Percentiles rank a stretch among this genome's conserved stretches.
phyloP scores from a whole-genome alignment of 2,888 invertebrate species.

The Nymphalis polychloros region DNA sequence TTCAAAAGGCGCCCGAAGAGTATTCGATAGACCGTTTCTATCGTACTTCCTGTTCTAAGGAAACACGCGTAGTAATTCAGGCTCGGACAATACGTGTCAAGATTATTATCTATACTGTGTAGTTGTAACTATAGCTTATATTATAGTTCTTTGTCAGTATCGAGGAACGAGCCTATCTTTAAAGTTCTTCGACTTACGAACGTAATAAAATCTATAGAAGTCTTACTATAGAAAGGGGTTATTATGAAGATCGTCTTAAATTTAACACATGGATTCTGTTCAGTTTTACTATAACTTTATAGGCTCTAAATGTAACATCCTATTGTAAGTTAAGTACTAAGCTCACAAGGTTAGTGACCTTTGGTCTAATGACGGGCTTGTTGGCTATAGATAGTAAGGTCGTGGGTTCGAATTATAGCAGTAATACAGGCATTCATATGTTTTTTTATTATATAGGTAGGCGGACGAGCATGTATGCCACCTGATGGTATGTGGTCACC shows the following conservation, averaged over 20 bases:
- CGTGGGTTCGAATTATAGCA: no score
- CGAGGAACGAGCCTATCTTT: constrained; percentile 38
- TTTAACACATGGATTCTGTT: no score
- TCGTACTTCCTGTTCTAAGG: neutral
- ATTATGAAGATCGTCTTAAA: neutral
- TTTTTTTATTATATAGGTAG: no score
- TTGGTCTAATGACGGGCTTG: no score
- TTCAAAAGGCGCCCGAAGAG: neutral
- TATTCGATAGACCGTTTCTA: neutral
- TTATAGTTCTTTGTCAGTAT: constrained; percentile 42
- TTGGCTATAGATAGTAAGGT: no score
- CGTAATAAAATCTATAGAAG: constrained; percentile 8
- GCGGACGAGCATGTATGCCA: no score
- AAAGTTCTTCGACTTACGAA: constrained; percentile 25
- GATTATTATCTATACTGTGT: constrained; percentile 53
- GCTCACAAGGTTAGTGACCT: no score
- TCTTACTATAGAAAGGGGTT: neutral
- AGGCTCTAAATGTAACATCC: no score
- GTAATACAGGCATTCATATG: no score
- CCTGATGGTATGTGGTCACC: no score
- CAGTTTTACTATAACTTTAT: no score
- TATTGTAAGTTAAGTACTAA: no score
- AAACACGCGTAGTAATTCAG: constrained; percentile 45
- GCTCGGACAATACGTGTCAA: constrained; percentile 53
- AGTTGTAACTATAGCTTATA: constrained; percentile 41